These are phyloP conservation scores for Dascyllus trimaculatus DNA, from an alignment of 2,113 vertebrate species.

Conservation along the genomic window DNA sequence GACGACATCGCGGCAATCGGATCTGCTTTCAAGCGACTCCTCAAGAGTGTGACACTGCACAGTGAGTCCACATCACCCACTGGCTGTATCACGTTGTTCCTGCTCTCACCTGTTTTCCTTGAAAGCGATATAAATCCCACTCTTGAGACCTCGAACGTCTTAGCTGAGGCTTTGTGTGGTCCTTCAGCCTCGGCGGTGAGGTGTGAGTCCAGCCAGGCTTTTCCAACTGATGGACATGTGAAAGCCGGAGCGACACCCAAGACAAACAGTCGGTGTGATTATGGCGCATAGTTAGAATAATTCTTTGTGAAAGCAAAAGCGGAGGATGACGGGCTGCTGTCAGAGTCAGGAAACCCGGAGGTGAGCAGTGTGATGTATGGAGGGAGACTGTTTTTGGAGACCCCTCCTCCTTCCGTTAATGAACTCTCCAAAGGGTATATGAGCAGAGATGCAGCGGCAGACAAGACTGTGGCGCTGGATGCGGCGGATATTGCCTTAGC, in stretches of 20 bases:
- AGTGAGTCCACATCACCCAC: constrained; percentile 1
- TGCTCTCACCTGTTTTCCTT: constrained; percentile 53
- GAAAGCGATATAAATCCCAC: constrained; percentile 48
- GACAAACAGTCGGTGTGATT: constrained; percentile 70
- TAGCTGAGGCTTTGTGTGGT: constrained; percentile 47
- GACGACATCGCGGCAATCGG: constrained; percentile 51
- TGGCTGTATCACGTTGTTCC: background rate
- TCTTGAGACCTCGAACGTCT: constrained; percentile 23
- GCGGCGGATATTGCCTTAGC: constrained; percentile 69
- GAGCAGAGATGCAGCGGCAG: constrained; percentile 65
- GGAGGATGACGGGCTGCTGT: constrained; percentile 51
- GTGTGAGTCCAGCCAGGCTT: constrained; percentile 4
- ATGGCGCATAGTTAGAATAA: constrained; percentile 54
- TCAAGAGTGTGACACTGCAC: constrained; percentile 19
- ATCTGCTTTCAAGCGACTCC: constrained; percentile 10
- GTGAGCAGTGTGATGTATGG: constrained; percentile 47
- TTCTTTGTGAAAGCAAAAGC: constrained; percentile 52
- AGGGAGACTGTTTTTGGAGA: constrained; percentile 50
- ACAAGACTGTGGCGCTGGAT: constrained; percentile 40
- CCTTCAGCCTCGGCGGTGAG: constrained; percentile 25
- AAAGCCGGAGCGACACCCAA: constrained; percentile 57
- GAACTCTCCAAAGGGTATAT: constrained; percentile 59
- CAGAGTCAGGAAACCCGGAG: constrained; percentile 39
- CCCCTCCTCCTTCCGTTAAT: constrained; percentile 50
- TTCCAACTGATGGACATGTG: constrained; percentile 44